Base-by-base conservation (phyloP, 2,888 invertebrate species). In the Tenthredo livida region DNA sequence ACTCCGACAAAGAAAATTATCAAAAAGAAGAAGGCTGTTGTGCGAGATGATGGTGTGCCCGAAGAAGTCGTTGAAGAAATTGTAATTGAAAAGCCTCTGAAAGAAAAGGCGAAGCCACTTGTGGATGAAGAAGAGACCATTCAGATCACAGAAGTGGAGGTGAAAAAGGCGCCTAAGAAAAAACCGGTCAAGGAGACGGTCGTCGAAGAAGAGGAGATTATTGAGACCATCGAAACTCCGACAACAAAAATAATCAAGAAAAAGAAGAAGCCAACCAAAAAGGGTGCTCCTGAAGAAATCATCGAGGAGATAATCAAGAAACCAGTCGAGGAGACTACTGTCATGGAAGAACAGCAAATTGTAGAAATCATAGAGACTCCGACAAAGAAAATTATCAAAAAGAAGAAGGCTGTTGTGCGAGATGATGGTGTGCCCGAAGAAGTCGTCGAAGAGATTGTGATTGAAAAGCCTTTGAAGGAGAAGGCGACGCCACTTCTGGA, bases 191-290 rank as follows among this genome's bases (percentile, higher is more conserved):
- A 91, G 84, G 94, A 93, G 86, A 91, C 87, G 29, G 61, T 58
- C 17, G 73, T 90, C 92, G 3, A 93, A 88, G 94, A 93, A 78
- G 94, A 85, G 86, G 33, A 90, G 17, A 88, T 89, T 6, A 86
- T 91, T n/a, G 89, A 95, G 89, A 93, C 92, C 2, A 92, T 92
- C 58, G 91, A 94, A 87, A 89, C 92, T 5, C 91, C 94, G 72
- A 93, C 94, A 43, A 91, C 94, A 89, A 90, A 94, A 90, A 89
- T 94, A 40, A 90, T 93, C 90, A 94, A 87, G 88, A 93, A 77
- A 88, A 92, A 86, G 89, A 92, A 72, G 89, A 90, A 88, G 37
- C 89, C 86, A 47, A 88, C 78, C 78, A 93, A 89, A 92, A 94
- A 91, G 91, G 90, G 87, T 5, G 87, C 88, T 50, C 84, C 84